Conservation (phyloP, 2,888 invertebrate genomes). For the Hirtodrosophila confusa region DNA sequence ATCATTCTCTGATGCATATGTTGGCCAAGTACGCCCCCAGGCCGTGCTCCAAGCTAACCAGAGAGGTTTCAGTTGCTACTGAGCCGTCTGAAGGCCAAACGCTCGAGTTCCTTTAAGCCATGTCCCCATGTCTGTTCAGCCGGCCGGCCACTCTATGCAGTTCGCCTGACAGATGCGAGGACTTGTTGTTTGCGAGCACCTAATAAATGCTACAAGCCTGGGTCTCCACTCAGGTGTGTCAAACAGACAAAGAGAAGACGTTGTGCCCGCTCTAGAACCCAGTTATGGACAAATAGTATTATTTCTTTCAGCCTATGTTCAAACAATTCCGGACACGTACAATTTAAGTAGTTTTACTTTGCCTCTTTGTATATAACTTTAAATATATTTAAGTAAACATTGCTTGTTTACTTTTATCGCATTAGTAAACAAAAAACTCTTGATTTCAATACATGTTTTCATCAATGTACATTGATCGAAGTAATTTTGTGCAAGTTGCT, state of each 20-base stretch:
- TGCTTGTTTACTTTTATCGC: too few species aligned
- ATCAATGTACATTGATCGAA: too few species aligned
- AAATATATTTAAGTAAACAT: too few species aligned
- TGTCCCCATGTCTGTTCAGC: background rate
- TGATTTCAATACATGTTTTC: background rate
- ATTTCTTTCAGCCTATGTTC: too few species aligned
- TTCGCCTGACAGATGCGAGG: conserved; percentile 33
- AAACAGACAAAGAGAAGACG: conserved; percentile 39
- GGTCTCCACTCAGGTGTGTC: conserved; percentile 62
- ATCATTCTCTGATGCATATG: conserved; percentile 51
- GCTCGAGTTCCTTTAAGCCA: conserved; percentile 34
- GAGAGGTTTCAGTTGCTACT: conserved; percentile 25
- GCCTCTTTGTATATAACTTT: too few species aligned
- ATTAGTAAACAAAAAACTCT: background rate
- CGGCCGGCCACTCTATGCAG: conserved; percentile 29
- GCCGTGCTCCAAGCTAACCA: conserved; percentile 33
- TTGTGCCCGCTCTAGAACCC: background rate
- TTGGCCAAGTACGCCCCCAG: conserved; percentile 18
- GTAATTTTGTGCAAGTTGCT: background rate
- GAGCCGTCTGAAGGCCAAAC: conserved; percentile 52
- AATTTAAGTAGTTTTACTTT: too few species aligned
- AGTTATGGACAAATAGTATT: too few species aligned
- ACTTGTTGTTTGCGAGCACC: conserved; percentile 47
- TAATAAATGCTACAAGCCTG: conserved; percentile 47
- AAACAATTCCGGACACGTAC: too few species aligned